Percentiles rank a stretch among this genome's conserved stretches.
Evolutionary conservation across 30 jellyfish, hydroid and myxozoan genomes (phyloP).

Genomic region (Rhopilema esculentum): DNA sequence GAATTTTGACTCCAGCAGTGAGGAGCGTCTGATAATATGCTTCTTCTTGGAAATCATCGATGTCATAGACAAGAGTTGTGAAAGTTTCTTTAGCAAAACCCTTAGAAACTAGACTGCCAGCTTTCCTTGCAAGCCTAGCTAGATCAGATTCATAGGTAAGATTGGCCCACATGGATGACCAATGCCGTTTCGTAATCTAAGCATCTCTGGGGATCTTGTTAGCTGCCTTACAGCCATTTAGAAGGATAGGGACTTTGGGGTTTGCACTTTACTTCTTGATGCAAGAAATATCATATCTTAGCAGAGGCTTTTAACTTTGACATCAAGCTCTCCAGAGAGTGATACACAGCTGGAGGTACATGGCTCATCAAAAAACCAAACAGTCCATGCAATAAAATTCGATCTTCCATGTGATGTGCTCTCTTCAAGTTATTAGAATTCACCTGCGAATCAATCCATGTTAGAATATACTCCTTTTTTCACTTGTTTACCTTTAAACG

Average conservation of each 20-base stretch:
- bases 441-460: no score
- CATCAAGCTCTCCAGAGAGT: neutral
- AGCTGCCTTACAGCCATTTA: constrained; percentile 62
- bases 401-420: no score
- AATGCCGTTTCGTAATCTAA: constrained; percentile 25
- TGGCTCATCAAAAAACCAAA: neutral
- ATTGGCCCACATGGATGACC: constrained; percentile 43
- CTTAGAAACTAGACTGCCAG: neutral
- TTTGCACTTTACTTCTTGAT: constrained; percentile 32
- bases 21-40: constrained; percentile 44
- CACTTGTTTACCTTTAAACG: no score
- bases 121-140: constrained; percentile 3
- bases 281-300: constrained; percentile 65
- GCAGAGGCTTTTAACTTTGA: constrained; percentile 18
- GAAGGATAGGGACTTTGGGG: constrained; percentile 56
- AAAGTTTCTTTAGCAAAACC: neutral
- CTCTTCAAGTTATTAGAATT: no score
- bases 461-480: no score
- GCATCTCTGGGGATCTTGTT: constrained; percentile 21
- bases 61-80: constrained; percentile 48
- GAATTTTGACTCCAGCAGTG: constrained; percentile 45
- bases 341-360: neutral
- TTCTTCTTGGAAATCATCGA: constrained; percentile 71
- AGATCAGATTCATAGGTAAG: constrained; percentile 39
- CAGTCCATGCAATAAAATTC: neutral